These are phyloP conservation scores for Eueremaeus valkanovi DNA, from an alignment of 2,888 invertebrate genomes.

Conservation along the genomic window DNA sequence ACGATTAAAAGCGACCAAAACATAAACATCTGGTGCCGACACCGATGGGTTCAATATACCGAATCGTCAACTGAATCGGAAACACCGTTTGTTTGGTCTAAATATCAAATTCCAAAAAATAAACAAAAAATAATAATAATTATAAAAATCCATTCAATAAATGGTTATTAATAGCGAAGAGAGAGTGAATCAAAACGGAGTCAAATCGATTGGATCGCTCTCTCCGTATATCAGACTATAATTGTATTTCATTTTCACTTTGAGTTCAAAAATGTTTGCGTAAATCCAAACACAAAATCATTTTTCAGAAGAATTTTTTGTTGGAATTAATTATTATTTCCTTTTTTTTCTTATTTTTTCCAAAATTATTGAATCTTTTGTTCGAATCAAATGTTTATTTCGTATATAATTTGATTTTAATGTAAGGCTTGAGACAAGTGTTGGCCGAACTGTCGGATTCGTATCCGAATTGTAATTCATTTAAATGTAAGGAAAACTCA, in stretches of 20 bases:
- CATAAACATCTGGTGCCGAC: slow-evolving; percentile 24
- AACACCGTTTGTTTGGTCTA: slow-evolving; percentile 21
- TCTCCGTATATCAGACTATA: neutral
- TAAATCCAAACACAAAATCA: neutral
- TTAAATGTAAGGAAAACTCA: neutral
- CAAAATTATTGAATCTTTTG: neutral
- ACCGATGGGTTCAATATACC: neutral
- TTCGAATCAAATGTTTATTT: neutral
- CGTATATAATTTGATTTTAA: neutral
- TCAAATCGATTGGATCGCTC: slow-evolving; percentile 18
- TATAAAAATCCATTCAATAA: slow-evolving; percentile 21
- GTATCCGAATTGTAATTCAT: no score
- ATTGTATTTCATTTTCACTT: no score
- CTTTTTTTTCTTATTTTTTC: neutral
- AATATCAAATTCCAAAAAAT: slow-evolving; percentile 7
- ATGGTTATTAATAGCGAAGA: neutral
- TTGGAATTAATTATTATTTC: neutral
- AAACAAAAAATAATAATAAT: neutral
- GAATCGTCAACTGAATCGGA: slow-evolving; percentile 12
- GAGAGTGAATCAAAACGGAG: slow-evolving; percentile 8
- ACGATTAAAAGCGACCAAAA: slow-evolving; percentile 32
- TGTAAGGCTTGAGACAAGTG: no score
- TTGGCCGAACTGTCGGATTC: no score
- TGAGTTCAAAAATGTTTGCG: no score
- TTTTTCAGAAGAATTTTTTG: neutral